A percentile compares a stretch with the other conserved stretches of the same genome.
phyloP scores from a whole-genome alignment of 2,113 vertebrate species.

The Dermatemys mawii region DNA sequence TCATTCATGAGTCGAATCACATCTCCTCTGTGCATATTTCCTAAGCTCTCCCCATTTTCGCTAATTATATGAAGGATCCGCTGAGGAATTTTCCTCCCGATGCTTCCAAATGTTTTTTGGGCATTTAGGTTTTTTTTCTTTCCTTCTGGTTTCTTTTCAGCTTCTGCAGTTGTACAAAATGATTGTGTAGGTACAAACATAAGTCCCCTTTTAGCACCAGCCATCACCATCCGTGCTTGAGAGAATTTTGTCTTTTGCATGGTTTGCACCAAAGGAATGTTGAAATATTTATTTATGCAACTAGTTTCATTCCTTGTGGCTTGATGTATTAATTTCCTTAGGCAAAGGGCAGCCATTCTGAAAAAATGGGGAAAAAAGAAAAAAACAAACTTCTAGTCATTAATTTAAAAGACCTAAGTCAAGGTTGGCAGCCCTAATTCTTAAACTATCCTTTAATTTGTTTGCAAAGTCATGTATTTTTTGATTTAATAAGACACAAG shows the following conservation, averaged over 20 bases:
- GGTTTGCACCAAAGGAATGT: background rate
- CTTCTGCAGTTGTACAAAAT: conserved; percentile 68
- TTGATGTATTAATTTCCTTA: conserved; percentile 65
- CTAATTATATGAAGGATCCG: conserved; percentile 82
- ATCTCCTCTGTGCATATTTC: conserved; percentile 85
- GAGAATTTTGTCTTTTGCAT: conserved; percentile 41
- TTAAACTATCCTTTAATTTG: background rate
- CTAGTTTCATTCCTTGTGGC: conserved; percentile 41
- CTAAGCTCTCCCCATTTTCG: conserved; percentile 84
- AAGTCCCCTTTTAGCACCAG: background rate
- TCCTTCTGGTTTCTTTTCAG: background rate
- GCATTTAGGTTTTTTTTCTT: conserved; percentile 62
- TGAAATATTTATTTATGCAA: conserved; percentile 22
- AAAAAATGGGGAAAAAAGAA: conserved; percentile 20
- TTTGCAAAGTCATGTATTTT: background rate
- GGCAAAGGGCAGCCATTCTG: conserved; percentile 75
- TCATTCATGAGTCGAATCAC: conserved; percentile 87
- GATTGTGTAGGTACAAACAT: conserved; percentile 40
- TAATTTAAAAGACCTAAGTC: background rate
- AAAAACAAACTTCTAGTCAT: background rate
- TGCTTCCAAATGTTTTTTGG: conserved; percentile 69
- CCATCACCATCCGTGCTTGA: background rate
- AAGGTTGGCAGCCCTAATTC: background rate
- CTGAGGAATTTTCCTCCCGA: conserved; percentile 87
- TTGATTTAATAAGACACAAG: background rate